These are phyloP conservation scores for Bothrops jararaca DNA, from an alignment of 2,113 vertebrate genomes.

Conservation along the genomic window DNA sequence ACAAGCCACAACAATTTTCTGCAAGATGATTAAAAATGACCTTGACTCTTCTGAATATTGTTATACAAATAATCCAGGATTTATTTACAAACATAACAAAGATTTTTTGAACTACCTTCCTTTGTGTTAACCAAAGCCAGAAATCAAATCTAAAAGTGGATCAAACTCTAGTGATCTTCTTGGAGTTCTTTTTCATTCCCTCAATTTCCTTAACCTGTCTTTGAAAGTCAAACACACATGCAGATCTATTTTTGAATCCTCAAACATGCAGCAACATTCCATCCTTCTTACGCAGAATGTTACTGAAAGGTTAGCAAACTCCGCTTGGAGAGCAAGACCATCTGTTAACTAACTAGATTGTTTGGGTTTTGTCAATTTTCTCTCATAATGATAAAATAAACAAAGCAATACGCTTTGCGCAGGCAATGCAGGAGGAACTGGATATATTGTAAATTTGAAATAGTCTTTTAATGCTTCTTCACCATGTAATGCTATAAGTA, in stretches of 20 bases:
- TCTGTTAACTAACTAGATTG: not conserved
- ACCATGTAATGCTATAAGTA: not conserved
- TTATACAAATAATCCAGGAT: not conserved
- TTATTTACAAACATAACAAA: conserved; percentile 5
- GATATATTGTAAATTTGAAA: not conserved
- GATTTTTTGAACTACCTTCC: not conserved
- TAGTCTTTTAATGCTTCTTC: not conserved
- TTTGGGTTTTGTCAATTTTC: not conserved
- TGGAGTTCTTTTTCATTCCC: not conserved
- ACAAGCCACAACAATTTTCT: not conserved
- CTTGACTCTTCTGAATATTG: not conserved
- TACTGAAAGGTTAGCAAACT: not conserved
- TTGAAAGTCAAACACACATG: not conserved
- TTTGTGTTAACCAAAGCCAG: not conserved
- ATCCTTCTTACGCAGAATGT: not conserved
- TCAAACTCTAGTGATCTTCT: not conserved
- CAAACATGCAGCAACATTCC: not conserved
- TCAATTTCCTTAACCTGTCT: conserved; percentile 1
- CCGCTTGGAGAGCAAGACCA: conserved; percentile 4
- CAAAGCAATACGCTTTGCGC: not conserved
- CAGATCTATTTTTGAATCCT: conserved; percentile 23
- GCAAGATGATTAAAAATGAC: not conserved
- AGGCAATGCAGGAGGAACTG: not conserved
- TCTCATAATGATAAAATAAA: conserved; percentile 2
- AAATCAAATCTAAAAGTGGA: not conserved